phyloP scores from a whole-genome alignment of 2,888 invertebrate genomes.

The Acleris literana region DNA sequence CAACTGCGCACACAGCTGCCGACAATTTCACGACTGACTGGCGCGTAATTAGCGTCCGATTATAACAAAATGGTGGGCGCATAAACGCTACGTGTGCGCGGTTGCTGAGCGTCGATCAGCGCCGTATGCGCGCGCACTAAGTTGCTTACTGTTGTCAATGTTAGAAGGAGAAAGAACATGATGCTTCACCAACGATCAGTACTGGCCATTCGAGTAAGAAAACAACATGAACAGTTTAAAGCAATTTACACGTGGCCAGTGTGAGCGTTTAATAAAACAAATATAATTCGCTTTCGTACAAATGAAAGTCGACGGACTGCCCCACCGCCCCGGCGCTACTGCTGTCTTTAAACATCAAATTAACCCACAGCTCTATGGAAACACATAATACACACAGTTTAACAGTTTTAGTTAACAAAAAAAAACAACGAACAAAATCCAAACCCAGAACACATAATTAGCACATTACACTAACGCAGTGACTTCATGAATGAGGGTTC shows the following conservation, averaged over 20 bases:
- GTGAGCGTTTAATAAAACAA: constrained; percentile 12
- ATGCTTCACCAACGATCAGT: constrained; percentile 46
- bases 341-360: constrained; percentile 51
- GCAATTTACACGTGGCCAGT: constrained; percentile 16
- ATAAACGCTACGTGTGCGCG: constrained; percentile 46
- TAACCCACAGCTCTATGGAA: constrained; percentile 72
- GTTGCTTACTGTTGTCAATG: constrained; percentile 73
- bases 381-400: constrained; percentile 82
- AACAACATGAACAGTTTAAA: constrained; percentile 6
- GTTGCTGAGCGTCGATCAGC: constrained; percentile 55
- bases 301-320: constrained; percentile 25
- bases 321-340: constrained; percentile 37
- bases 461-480: constrained; percentile 82
- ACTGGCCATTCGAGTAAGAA: constrained; percentile 30
- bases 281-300: constrained; percentile 13
- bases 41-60: constrained; percentile 35
- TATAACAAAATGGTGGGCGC: constrained; percentile 32
- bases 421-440: constrained; percentile 81
- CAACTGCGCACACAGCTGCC: constrained; percentile 35
- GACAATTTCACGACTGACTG: constrained; percentile 33
- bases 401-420: constrained; percentile 79
- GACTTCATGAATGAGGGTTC: constrained; percentile 64
- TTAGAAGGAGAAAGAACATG: constrained; percentile 51
- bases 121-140: constrained; percentile 70
- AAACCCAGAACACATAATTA: constrained; percentile 82